Evolutionary conservation across 2,113 vertebrate species (phyloP).

Genomic region (Otus sunia): DNA sequence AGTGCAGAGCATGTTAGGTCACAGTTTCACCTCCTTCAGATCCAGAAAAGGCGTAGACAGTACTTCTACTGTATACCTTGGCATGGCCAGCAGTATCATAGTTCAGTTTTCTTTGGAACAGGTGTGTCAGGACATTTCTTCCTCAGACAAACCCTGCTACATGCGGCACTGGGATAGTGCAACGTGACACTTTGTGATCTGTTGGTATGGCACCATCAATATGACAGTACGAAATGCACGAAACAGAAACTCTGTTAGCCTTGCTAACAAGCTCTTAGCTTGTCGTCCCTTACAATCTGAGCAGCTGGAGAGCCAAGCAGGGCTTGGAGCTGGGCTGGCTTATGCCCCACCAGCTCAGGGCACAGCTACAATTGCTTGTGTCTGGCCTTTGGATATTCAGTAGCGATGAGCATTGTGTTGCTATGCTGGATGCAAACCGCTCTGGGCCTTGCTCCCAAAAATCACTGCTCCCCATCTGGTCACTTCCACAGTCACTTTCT

Average conservation of each 20-base stretch:
- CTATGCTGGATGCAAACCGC: not conserved
- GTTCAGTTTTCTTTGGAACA: not conserved
- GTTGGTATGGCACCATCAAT: not conserved
- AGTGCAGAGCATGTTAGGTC: not conserved
- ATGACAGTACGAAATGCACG: not conserved
- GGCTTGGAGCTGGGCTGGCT: not conserved
- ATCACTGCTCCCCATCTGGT: not conserved
- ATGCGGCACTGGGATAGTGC: not conserved
- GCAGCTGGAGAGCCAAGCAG: not conserved
- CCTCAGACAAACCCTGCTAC: not conserved
- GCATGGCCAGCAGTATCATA: not conserved
- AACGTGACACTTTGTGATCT: accelerated
- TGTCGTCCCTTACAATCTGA: not conserved
- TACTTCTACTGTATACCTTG: not conserved
- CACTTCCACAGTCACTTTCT: not conserved
- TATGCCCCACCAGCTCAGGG: not conserved
- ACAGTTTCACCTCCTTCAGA: not conserved
- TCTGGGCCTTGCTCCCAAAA: not conserved
- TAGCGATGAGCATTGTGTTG: accelerated
- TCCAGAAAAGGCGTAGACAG: not conserved
- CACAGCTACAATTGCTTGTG: accelerated
- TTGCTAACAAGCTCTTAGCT: not conserved
- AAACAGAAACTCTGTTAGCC: not conserved
- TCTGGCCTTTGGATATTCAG: not conserved
- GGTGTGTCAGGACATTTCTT: not conserved